Conservation (phyloP, 1,140 invertebrate species). For the Papilio helenus region DNA sequence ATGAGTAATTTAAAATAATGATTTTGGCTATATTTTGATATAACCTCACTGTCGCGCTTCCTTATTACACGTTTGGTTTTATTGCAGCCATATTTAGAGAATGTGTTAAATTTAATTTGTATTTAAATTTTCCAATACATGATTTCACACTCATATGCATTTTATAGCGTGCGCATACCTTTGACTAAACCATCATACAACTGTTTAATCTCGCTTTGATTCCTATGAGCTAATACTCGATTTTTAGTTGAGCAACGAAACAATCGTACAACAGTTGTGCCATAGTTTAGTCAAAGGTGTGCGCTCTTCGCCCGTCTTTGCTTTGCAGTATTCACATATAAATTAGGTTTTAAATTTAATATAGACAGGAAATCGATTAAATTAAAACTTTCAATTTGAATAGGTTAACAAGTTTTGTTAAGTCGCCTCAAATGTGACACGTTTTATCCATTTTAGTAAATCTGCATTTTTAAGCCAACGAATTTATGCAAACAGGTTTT, state of each 20-base stretch:
- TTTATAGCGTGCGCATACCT: background rate
- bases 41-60: background rate
- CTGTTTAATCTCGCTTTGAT: too few relatives aligned
- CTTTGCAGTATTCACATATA: background rate
- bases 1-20: constrained; percentile 5
- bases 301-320: too few relatives aligned
- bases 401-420: constrained; percentile 11
- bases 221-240: too few relatives aligned
- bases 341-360: background rate
- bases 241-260: too few relatives aligned
- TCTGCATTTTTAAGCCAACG: background rate
- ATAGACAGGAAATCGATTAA: background rate
- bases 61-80: background rate
- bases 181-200: too few relatives aligned
- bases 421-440: background rate
- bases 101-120: background rate
- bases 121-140: background rate
- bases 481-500: too few relatives aligned
- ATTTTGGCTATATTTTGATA: background rate
- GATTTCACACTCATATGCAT: background rate
- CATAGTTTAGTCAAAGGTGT: too few relatives aligned
- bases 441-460: background rate
- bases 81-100: background rate
- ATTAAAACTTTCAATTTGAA: background rate
- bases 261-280: too few relatives aligned